Base-by-base conservation (phyloP, 1,140 invertebrate genomes). In the Camponotus pennsylvanicus region DNA sequence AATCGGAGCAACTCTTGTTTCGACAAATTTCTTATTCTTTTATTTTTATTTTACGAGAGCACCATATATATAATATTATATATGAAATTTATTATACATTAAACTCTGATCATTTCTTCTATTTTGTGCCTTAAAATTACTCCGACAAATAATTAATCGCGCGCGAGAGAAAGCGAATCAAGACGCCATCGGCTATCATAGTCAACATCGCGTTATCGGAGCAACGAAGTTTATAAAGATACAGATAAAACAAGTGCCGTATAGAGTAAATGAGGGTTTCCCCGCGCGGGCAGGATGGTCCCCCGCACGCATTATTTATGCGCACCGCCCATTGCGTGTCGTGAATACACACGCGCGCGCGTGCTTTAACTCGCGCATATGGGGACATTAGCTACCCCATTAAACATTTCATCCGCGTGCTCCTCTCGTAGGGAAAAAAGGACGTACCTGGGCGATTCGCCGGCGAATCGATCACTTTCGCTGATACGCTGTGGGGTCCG, bases 331-430 rank as follows among this genome's bases (percentile, higher is more conserved):
- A 94, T 93, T 91, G 88, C 93, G 90, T 93, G 94, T 94, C 87
- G 86, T 90, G 82, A 73, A 78, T 79, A 86, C 84, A 84, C 66
- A 63, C 76, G 71, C 87, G 87, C 88, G 75, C 78, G 89, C 88
- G 91, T 82, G 92, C 69, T 49, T 82, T 82, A 87, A 37, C 87
- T 91, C 86, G 92, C 92, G 88, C 94, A 94, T 94, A 94, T 93
- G 93, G 93, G 89, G 86, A 93, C 93, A 94, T 94, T 94, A 94
- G 92, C 92, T 93, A 94, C 90, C 88, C 94, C 93, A 95, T 95
- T 94, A 94, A 90, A 85, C 93, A 87, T 93, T 94, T 94, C 93
- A 93, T 93, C 92, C 88, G 32, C 57, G 21, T 34, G 67, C 80
- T 70, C 61, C 32, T 57, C 13, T 69, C 49, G 40, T 32, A 37